A percentile compares a stretch with the other conserved stretches of the same genome.
These are phyloP conservation scores for Alethe diademata DNA, from an alignment of 2,113 vertebrate genomes.

Conservation along the genomic window DNA sequence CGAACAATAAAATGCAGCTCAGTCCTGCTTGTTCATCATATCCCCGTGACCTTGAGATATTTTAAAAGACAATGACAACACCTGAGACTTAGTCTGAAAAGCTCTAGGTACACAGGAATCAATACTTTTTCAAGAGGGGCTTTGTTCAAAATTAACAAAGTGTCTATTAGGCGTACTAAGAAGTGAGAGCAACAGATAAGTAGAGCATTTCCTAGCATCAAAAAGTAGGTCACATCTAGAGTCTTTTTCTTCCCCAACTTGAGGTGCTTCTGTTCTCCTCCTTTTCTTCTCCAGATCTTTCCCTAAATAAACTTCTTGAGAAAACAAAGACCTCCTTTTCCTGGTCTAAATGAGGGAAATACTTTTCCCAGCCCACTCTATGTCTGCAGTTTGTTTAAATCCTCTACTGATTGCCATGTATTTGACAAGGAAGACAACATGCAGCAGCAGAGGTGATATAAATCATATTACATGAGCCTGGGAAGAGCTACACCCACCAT, in stretches of 20 bases:
- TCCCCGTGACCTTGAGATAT: neutral
- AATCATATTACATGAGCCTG: neutral
- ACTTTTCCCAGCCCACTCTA: neutral
- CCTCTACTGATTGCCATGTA: neutral
- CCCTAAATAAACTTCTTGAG: neutral
- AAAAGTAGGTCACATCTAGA: neutral
- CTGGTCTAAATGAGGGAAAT: neutral
- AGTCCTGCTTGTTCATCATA: neutral
- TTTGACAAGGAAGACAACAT: neutral
- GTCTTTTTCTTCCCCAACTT: neutral
- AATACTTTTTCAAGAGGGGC: neutral
- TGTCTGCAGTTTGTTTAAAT: neutral
- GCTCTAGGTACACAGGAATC: neutral
- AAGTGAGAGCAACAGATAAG: neutral
- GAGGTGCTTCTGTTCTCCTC: neutral
- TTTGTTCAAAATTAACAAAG: neutral
- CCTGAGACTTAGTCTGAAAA: constrained; percentile 16
- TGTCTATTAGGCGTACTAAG: neutral
- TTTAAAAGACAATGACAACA: constrained; percentile 19
- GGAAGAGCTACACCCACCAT: neutral
- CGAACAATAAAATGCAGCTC: neutral
- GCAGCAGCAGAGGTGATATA: neutral
- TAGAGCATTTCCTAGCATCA: neutral
- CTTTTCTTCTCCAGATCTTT: neutral
- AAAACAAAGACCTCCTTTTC: neutral